Base-by-base conservation (phyloP, 2,888 invertebrate species). In the Chrysolina oricalcia region DNA sequence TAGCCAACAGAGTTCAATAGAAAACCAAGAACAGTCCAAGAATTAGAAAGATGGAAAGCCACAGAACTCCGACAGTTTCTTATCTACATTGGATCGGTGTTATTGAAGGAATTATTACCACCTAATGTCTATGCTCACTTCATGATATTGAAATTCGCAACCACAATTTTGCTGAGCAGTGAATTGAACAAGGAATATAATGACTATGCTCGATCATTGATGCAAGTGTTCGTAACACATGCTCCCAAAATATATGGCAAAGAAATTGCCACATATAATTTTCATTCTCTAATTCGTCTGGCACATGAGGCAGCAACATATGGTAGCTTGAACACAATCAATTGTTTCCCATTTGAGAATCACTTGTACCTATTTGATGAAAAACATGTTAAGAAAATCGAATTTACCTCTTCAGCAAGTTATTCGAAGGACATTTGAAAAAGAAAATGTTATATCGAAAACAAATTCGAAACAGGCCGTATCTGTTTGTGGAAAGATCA, bases 1-100 rank as follows among this genome's bases (percentile, higher is more conserved):
- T 80, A 80, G 80, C 84, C 84, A 15, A 21, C n/a, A 64, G 82
- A 84, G 41, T 82, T 84, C 48, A 77, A 73, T 17, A 70, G 83
- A 46, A 84, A 83, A 74, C 79, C 83, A 27, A 70, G 83, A 74
- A 66, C 75, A n/a, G 43, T 82, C 17, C 56, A 23, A 19, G 79
- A 81, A 62, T 43, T 81, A 35, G 79, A 81, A 72, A 46, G 48
- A 13, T 82, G 80, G 80, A 81, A 81, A 69, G 81, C 81, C 11
- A 82, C 79, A 23, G 82, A 83, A 77, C 77, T 79, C 35, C 48
- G 80, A 17, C 76, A 79, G 62, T 81, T 82, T 77, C 65, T 82
- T 40, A 53, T 81, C 35, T 82, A 80, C 66, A 35, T 35, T 35
- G 35, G 4, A 6, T 8, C 35, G 3, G 35, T 35, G 35, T 35